phyloP scores from a whole-genome alignment of 2,113 vertebrate species.

The Polyodon spathula region DNA sequence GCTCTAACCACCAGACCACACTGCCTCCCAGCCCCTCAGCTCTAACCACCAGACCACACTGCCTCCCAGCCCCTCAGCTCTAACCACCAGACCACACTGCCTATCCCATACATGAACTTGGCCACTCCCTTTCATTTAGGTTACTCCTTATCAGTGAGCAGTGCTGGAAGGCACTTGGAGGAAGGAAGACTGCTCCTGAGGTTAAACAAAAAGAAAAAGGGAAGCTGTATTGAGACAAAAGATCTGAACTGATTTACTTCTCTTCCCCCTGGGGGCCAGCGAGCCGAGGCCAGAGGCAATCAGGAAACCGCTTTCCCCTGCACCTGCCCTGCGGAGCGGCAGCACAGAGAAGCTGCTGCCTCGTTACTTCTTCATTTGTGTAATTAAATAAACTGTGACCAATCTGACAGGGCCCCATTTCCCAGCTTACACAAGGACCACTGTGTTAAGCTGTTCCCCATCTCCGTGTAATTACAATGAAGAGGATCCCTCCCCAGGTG shows the following conservation, averaged over 20 bases:
- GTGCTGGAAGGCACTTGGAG: not conserved
- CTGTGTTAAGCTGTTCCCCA: conserved; percentile 29
- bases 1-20: too few relatives aligned
- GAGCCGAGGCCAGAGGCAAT: conserved; percentile 60
- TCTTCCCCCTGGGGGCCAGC: conserved; percentile 62
- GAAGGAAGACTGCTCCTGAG: not conserved
- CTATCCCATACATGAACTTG: too few relatives aligned
- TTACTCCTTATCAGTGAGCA: not conserved
- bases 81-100: too few relatives aligned
- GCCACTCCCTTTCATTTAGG: too few relatives aligned
- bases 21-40: too few relatives aligned
- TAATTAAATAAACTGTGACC: conserved; percentile 68
- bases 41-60: too few relatives aligned
- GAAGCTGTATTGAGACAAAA: conserved; percentile 47
- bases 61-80: too few relatives aligned
- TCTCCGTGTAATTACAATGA: conserved; percentile 5
- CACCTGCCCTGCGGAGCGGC: conserved; percentile 41
- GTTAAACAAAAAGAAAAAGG: not conserved
- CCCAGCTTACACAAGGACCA: conserved; percentile 29
- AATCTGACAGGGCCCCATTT: conserved; percentile 48
- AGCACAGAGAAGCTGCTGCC: conserved; percentile 39
- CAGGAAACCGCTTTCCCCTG: conserved; percentile 57
- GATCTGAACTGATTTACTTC: conserved; percentile 65
- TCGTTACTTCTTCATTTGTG: conserved; percentile 61
- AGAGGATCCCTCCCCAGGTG: conserved; percentile 12